Conservation (phyloP, 2,888 invertebrate genomes). For the Amphiduros pacificus region DNA sequence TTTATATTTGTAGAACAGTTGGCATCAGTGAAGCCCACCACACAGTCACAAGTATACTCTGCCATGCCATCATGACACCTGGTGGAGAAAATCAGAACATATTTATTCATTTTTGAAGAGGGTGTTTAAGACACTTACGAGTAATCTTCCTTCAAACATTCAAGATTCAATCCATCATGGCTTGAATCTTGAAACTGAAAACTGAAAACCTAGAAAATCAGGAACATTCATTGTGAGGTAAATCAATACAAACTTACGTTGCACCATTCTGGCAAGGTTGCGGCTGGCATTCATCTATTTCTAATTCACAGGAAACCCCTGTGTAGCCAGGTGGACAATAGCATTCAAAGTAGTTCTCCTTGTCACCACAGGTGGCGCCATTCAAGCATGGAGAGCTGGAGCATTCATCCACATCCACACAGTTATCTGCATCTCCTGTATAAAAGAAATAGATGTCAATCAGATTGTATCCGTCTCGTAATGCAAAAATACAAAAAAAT, state of each 20-base stretch:
- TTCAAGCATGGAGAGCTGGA: slow-evolving; percentile 4
- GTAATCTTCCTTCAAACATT: too few species aligned
- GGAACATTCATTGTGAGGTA: not conserved
- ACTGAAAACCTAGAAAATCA: not conserved
- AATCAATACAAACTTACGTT: not conserved
- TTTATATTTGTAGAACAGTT: not conserved
- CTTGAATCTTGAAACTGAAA: not conserved
- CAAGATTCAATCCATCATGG: too few species aligned
- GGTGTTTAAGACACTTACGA: too few species aligned
- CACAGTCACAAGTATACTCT: slow-evolving; percentile 12
- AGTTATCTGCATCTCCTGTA: not conserved
- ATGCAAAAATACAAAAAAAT: too few species aligned
- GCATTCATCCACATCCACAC: slow-evolving; percentile 12
- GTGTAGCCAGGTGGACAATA: not conserved
- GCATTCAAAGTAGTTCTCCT: not conserved
- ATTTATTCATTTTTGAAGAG: too few species aligned
- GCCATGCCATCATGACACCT: slow-evolving; percentile 11
- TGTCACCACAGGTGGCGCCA: not conserved
- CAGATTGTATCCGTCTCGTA: not conserved
- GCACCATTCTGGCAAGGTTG: slow-evolving; percentile 10
- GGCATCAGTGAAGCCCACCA: slow-evolving; percentile 5
- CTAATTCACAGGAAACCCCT: slow-evolving; percentile 7
- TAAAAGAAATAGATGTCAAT: not conserved
- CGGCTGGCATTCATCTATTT: slow-evolving; percentile 11
- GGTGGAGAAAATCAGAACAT: too few species aligned